Evolutionary conservation across 2,888 invertebrate genomes (phyloP).

Genomic region (Osedax frankpressi): DNA sequence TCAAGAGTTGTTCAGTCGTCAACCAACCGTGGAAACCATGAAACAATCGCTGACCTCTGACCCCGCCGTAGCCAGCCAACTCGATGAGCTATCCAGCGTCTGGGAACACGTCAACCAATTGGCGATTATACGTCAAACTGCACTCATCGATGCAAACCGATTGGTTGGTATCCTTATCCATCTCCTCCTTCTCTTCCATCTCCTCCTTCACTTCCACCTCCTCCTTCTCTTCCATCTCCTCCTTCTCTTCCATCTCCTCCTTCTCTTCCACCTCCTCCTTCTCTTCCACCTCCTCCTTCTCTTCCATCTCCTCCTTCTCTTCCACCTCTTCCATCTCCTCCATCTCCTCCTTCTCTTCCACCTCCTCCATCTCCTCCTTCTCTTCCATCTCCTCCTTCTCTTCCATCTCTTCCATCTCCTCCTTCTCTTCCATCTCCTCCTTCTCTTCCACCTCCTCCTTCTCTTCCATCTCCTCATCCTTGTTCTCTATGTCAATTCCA

Average conservation of each 20-base stretch:
- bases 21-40: conserved; percentile 34
- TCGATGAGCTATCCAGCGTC: conserved; percentile 36
- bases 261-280: conserved; percentile 35
- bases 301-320: conserved; percentile 53
- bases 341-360: conserved; percentile 31
- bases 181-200: conserved; percentile 47
- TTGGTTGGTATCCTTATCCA: conserved; percentile 41
- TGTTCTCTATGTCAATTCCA: no score
- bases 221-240: conserved; percentile 52
- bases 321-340: no score
- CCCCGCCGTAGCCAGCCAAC: conserved; percentile 30
- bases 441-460: no score
- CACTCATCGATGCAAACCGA: conserved; percentile 39
- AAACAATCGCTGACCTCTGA: conserved; percentile 35
- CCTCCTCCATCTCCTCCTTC: not conserved
- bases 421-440: not conserved
- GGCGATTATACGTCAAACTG: conserved; percentile 35
- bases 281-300: conserved; percentile 32
- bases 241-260: conserved; percentile 42
- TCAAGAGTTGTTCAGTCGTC: conserved; percentile 35
- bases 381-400: not conserved
- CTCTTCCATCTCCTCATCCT: no score
- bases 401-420: not conserved
- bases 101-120: conserved; percentile 40
- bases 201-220: conserved; percentile 35